Percentiles rank a stretch among this genome's conserved stretches.
Conservation (phyloP, 2,113 vertebrate species). For the Trogon surrucura region DNA sequence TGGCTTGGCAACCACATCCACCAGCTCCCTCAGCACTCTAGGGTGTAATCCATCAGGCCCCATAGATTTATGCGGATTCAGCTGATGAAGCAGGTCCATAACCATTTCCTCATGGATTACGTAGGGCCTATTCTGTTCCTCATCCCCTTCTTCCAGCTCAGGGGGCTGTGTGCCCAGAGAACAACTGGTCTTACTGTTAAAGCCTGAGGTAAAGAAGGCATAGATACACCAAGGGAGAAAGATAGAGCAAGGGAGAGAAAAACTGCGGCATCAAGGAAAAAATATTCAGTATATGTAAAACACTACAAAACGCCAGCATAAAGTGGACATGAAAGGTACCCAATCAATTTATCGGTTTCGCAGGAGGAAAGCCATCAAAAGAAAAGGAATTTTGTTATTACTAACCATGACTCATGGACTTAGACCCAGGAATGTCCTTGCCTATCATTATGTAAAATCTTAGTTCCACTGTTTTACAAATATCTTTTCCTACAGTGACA, state of each 20-base stretch:
- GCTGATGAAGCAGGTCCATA: no score
- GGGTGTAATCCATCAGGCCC: no score
- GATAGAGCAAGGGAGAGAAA: background rate
- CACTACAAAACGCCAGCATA: background rate
- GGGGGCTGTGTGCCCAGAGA: no score
- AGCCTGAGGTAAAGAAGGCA: no score
- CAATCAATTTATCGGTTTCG: background rate
- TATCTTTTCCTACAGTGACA: constrained; percentile 20
- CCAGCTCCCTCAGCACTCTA: no score
- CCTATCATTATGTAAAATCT: constrained; percentile 37
- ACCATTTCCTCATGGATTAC: no score
- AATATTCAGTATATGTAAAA: background rate
- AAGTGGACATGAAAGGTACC: background rate
- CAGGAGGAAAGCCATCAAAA: background rate
- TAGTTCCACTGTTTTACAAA: background rate
- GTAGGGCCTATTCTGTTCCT: no score
- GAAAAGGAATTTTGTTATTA: background rate
- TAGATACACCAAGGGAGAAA: background rate
- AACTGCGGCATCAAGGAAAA: background rate
- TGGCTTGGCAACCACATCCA: no score
- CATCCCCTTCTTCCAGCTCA: no score
- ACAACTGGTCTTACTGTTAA: no score
- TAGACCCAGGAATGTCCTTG: background rate
- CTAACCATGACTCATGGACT: background rate
- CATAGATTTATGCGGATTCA: no score